phyloP scores from a whole-genome alignment of 37 sponge, comb jelly and placozoan species.

The Chondrosia reniformis region DNA sequence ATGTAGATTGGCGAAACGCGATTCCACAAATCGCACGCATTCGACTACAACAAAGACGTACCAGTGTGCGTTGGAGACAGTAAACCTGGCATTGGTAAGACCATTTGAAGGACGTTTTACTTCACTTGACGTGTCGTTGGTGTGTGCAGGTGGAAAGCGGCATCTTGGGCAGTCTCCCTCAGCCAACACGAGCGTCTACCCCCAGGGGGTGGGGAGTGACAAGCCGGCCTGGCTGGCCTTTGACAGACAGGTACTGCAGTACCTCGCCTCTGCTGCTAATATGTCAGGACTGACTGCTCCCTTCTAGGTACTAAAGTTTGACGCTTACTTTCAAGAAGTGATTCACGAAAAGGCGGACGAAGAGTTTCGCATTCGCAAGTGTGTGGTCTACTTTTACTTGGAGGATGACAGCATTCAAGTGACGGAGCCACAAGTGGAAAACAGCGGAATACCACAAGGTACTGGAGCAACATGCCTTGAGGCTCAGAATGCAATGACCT shows the following conservation, averaged over 20 bases:
- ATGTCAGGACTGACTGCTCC: no score
- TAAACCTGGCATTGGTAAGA: constrained; percentile 89
- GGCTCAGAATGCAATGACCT: not conserved
- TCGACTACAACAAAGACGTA: constrained; percentile 82
- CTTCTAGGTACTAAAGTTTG: constrained; percentile 83
- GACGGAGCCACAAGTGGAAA: constrained; percentile 74
- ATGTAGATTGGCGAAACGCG: constrained; percentile 70
- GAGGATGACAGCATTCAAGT: constrained; percentile 98
- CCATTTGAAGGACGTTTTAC: no score
- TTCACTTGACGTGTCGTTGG: no score
- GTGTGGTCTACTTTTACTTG: constrained; percentile 86
- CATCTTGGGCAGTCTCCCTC: constrained; percentile 60
- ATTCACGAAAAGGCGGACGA: constrained; percentile 92
- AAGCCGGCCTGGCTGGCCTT: constrained; percentile 98
- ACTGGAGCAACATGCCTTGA: not conserved
- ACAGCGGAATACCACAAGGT: constrained; percentile 98
- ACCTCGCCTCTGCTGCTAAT: no score
- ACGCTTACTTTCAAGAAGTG: constrained; percentile 93
- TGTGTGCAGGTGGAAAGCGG: constrained; percentile 55
- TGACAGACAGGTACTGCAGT: constrained; percentile 91
- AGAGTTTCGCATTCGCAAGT: constrained; percentile 80
- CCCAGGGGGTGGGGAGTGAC: constrained; percentile 72
- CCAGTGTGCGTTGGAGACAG: constrained; percentile 61
- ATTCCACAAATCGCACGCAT: constrained; percentile 93
- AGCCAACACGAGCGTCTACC: constrained; percentile 66